Conservation (phyloP, 92 coral and sea anemone genomes). For the Porites lobata region DNA sequence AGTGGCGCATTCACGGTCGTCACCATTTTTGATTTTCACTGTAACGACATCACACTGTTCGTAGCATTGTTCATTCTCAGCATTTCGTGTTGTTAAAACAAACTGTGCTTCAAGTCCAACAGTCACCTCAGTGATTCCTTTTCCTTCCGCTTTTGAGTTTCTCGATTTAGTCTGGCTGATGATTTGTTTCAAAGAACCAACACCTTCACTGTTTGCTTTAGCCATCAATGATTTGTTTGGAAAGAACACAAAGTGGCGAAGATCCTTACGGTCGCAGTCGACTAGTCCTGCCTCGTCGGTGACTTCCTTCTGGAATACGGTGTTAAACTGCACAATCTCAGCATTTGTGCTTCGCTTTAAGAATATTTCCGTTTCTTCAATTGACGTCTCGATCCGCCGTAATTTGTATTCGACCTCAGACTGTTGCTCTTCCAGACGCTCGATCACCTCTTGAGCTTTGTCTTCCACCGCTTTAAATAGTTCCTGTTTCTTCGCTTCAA, state of each 20-base stretch:
- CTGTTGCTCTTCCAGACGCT: too few relatives aligned
- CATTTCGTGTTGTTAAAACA: constrained; percentile 10
- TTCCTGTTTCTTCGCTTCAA: background rate
- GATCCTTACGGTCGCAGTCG: background rate
- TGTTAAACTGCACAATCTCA: constrained; percentile 9
- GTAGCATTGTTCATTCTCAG: background rate
- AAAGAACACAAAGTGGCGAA: too few relatives aligned
- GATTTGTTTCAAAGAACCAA: too few relatives aligned
- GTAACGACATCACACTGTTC: background rate
- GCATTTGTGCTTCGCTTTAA: background rate
- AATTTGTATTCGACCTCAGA: too few relatives aligned
- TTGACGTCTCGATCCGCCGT: background rate
- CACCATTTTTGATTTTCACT: constrained; percentile 5
- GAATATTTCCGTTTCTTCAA: background rate
- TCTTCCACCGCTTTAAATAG: too few relatives aligned
- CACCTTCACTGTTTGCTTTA: too few relatives aligned
- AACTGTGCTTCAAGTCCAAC: background rate
- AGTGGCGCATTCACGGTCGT: constrained; percentile 22
- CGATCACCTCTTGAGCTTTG: too few relatives aligned
- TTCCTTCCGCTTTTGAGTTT: background rate
- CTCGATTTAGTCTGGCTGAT: background rate
- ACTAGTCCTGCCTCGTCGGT: background rate
- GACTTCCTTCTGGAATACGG: background rate
- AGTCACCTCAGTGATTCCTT: background rate
- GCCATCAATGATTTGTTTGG: too few relatives aligned